phyloP scores from a whole-genome alignment of 2,113 vertebrate species.

The Pelvicachromis taeniatus region DNA sequence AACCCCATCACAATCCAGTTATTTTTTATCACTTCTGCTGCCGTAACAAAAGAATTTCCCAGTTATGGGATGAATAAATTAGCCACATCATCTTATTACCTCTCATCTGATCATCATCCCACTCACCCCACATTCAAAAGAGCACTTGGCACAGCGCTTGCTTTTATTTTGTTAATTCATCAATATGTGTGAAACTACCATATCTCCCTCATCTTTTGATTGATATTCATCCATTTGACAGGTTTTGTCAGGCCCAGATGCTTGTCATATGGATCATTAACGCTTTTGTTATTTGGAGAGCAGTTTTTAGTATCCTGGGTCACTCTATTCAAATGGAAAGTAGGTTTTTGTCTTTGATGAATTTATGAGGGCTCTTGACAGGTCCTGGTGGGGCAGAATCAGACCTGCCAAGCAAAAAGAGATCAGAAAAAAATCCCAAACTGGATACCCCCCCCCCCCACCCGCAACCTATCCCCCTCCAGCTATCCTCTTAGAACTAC shows the following conservation, averaged over 20 bases:
- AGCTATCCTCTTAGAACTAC: neutral
- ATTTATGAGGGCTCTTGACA: constrained; percentile 74
- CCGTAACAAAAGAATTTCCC: neutral
- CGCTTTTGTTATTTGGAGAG: constrained; percentile 58
- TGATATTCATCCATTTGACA: constrained; percentile 61
- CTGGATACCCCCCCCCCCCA: neutral
- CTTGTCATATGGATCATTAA: constrained; percentile 64
- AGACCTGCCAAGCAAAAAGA: neutral
- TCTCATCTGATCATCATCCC: neutral
- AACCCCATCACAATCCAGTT: neutral
- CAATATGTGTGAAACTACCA: constrained; percentile 12
- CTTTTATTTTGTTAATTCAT: constrained; percentile 30
- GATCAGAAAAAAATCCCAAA: constrained; percentile 8
- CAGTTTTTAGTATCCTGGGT: constrained; percentile 48
- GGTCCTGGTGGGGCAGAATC: constrained; percentile 21
- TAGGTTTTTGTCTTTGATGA: constrained; percentile 73
- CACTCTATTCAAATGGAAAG: constrained; percentile 73
- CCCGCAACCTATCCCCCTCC: too few relatives aligned
- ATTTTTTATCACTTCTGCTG: neutral
- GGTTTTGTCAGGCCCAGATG: constrained; percentile 38
- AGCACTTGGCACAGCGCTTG: neutral
- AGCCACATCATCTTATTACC: neutral
- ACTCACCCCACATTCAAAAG: neutral
- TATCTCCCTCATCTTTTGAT: constrained; percentile 28
- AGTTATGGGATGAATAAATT: neutral